Conservation (phyloP, 2,888 invertebrate species). For the Macrosiphum euphorbiae region DNA sequence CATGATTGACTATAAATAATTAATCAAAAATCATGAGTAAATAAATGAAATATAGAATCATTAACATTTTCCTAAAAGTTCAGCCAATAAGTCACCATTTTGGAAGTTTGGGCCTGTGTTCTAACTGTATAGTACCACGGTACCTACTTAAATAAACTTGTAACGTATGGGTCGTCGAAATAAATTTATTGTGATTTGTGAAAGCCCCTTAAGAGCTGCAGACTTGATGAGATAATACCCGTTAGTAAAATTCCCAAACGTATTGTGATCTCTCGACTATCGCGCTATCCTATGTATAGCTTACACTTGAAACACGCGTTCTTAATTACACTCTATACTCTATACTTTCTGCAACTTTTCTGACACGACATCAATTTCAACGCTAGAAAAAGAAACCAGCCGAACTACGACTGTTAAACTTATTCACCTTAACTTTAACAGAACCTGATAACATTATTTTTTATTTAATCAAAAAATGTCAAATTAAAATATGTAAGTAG, state of each 20-base stretch:
- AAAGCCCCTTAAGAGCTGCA: not conserved
- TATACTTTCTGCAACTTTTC: slow-evolving; percentile 1
- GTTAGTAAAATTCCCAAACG: not conserved
- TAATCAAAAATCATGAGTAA: not conserved
- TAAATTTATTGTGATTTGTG: slow-evolving; percentile 1
- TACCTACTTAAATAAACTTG: not conserved
- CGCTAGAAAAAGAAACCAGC: not conserved
- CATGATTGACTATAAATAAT: not conserved
- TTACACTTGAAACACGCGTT: not conserved
- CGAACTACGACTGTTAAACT: not conserved
- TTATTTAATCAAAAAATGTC: not conserved
- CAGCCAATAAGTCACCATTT: not conserved
- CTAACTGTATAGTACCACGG: not conserved
- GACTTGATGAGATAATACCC: not conserved
- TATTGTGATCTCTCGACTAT: not conserved
- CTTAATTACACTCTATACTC: not conserved
- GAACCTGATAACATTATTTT: not conserved
- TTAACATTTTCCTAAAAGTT: not conserved
- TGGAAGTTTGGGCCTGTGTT: not conserved
- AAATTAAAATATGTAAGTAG: not conserved
- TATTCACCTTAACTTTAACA: not conserved
- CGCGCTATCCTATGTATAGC: not conserved
- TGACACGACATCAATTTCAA: not conserved
- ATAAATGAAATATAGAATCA: not conserved
- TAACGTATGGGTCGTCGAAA: not conserved